Base-by-base conservation (phyloP, 2,888 invertebrate genomes). In the Apocheima hispidaria region DNA sequence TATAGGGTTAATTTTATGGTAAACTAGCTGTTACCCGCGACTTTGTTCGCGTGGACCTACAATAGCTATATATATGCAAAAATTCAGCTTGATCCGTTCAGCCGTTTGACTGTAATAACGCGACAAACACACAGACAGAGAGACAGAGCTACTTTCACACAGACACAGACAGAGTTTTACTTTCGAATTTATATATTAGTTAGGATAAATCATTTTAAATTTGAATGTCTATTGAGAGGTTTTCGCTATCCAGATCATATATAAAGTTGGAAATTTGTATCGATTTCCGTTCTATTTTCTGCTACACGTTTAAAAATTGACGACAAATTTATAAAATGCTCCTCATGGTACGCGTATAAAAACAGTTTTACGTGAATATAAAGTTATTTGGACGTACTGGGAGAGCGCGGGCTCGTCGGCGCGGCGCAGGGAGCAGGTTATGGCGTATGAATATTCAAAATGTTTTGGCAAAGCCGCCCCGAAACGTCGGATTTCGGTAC, bases 391-490 rank as follows among this genome's bases (percentile, higher is more conserved):
- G 23, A 50, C 51, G 41, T 54, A 35, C 53, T 60, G 30, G 12
- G 30, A 23, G 26, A n/a, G 14, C 28, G 36, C 54, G 53, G 26
- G 30, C 16, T 35, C 41, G 14, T 9, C 53, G 48, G 50, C 50
- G 26, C 21, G 36, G 33, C 60, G 28, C 33, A 16, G 55, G 41
- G 49, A 61, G 48, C 70, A 63, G n/a, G 69, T 72, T 72, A 72
- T 70, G 63, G 63, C 59, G 56, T 68, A 77, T 80, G 75, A 79
- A 76, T 76, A 79, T 78, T 77, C 73, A 73, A 69, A 73, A 66
- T 74, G 68, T 75, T 76, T 73, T 72, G 63, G 68, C 66, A 73
- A 72, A 69, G 62, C 65, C 63, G 64, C 63, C 60, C 58, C 46
- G 30, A 38, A 68, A 62, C 53, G 23, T 21, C 49, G 60, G 59